Conservation (phyloP, 2,113 vertebrate species). For the Amblyopsis rosae region DNA sequence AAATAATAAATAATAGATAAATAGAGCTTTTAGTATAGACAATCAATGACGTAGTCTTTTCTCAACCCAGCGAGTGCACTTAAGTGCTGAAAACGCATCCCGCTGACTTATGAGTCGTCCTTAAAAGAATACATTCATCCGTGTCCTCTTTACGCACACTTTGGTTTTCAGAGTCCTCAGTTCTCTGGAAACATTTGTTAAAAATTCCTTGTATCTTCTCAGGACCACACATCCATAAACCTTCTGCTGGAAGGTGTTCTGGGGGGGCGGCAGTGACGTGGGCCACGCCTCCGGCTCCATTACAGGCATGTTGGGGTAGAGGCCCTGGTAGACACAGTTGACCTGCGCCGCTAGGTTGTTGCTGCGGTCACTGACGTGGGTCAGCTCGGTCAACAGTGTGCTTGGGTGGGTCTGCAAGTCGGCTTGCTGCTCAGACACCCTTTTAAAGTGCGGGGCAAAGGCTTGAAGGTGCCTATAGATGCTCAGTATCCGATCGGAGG, state of each 20-base stretch:
- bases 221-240: conserved; percentile 77
- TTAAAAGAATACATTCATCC: conserved; percentile 24
- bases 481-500: conserved; percentile 58
- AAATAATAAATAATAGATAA: conserved; percentile 77
- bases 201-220: conserved; percentile 66
- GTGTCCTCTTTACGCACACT: conserved; percentile 42
- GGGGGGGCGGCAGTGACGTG: conserved; percentile 60
- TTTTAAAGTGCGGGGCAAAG: conserved; percentile 68
- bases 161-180: conserved; percentile 59
- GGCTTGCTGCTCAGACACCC: conserved; percentile 72
- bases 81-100: conserved; percentile 24
- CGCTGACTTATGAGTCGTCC: conserved; percentile 26
- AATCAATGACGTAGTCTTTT: conserved; percentile 39
- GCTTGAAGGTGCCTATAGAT: conserved; percentile 61
- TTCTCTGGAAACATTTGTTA: conserved; percentile 54
- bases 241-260: conserved; percentile 79
- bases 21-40: conserved; percentile 44
- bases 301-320: conserved; percentile 71
- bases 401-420: conserved; percentile 60
- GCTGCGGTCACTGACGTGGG: neutral
- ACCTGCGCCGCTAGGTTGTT: conserved; percentile 30
- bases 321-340: conserved; percentile 48
- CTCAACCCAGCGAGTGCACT: neutral
- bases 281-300: conserved; percentile 55
- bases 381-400: conserved; percentile 46